Evolutionary conservation across 1,140 invertebrate genomes (phyloP), one percentile per base, ranked within the genome.

Genomic region (Drosophila cardini): DNA sequence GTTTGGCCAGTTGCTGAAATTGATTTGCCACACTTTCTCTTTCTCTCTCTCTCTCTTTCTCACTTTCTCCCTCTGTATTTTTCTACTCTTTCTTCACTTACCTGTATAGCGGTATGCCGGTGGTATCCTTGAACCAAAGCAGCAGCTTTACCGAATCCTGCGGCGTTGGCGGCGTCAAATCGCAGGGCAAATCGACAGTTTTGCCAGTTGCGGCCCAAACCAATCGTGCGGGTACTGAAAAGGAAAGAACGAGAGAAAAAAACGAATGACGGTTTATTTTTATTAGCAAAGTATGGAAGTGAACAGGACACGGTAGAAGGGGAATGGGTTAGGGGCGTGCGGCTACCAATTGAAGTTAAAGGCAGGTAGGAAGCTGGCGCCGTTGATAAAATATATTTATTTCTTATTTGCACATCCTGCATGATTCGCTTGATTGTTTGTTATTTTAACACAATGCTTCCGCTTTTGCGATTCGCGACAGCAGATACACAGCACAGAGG

Each of bases 51-150:
- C 32, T 13, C 30, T 11, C n/a, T 53, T 30, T 9, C 50, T 48
- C 4, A 0, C 7, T 5, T 7, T 11, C 43, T 21, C 15, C 18
- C 2, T 46, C 16, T 9, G 26, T 16, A 2, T 52, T n/a, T 52
- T 11, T 32, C 11, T 34, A 15, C 38, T 26, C 45, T 11, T 11
- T 21, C 21, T 18, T 45, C 43, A 46, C 45, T 46, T 48, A 97
- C 96, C 95, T 97, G 92, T 97, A 97, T 36, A 97, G 93, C 11
- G 96, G 96, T 93, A 97, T 97, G 30, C 96, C 95, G 36, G 94
- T 95, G 26, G 94, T 94, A 86, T 97, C 96, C 92, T 96, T 96
- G 92, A 97, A 97, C 96, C 96, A 97, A 60, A 97, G 94, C 72
- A 97, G 94, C 94, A 96, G 94, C 80, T 94, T 96, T 52, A 97